These are phyloP conservation scores for Plectropomus leopardus DNA, from an alignment of 2,113 vertebrate species.

Conservation along the genomic window DNA sequence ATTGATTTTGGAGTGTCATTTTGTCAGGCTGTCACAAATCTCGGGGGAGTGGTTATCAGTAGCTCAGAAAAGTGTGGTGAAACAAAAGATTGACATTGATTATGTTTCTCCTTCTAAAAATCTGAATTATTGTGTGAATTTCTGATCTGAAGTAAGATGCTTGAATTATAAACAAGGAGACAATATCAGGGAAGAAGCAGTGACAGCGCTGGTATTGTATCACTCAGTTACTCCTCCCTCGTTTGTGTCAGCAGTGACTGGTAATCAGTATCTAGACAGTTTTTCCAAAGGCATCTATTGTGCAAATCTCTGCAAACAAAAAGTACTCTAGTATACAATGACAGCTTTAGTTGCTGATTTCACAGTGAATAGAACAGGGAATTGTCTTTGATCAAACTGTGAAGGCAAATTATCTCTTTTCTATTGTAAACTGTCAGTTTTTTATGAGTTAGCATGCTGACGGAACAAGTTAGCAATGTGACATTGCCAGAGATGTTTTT, in stretches of 20 bases:
- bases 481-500: not conserved
- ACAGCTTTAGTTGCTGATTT: constrained; percentile 35
- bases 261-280: constrained; percentile 17
- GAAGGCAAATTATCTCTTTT: constrained; percentile 5
- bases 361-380: constrained; percentile 14
- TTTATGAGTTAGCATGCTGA: not conserved
- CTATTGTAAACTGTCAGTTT: not conserved
- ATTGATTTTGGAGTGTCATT: constrained; percentile 9
- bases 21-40: constrained; percentile 2
- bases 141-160: not conserved
- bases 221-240: not conserved
- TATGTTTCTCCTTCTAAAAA: not conserved
- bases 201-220: constrained; percentile 5
- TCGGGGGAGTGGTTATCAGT: not conserved
- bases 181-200: constrained; percentile 1
- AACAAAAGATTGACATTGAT: constrained; percentile 3
- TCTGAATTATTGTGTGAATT: not conserved
- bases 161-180: not conserved
- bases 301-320: constrained; percentile 17
- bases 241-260: constrained; percentile 30
- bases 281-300: not conserved
- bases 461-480: not conserved
- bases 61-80: not conserved
- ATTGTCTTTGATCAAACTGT: constrained; percentile 25
- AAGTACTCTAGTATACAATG: not conserved